These are phyloP conservation scores for Cromileptes altivelis DNA, from an alignment of 2,113 vertebrate species.

Conservation along the genomic window DNA sequence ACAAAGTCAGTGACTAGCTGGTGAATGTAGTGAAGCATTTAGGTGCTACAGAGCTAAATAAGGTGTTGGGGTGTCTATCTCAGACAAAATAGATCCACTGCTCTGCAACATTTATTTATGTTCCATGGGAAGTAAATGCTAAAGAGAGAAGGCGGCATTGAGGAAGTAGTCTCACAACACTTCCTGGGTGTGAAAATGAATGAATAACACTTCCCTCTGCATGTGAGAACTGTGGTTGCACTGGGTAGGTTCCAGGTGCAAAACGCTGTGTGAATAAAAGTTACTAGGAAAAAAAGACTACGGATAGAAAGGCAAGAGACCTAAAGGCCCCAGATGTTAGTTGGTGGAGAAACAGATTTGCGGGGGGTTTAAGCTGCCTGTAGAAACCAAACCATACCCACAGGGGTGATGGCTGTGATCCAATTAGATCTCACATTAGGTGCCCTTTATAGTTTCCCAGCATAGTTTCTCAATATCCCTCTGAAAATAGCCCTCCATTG, in stretches of 20 bases:
- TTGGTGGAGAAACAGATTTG: conserved; percentile 17
- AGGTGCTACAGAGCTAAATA: not conserved
- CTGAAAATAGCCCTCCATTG: conserved; percentile 65
- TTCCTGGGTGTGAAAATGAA: conserved; percentile 1
- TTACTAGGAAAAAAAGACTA: conserved; percentile 24
- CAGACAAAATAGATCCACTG: not conserved
- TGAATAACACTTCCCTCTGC: not conserved
- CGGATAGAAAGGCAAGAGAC: not conserved
- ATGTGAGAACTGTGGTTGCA: not conserved
- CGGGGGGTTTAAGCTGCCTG: conserved; percentile 15
- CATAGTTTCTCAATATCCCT: conserved; percentile 53
- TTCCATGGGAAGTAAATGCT: not conserved
- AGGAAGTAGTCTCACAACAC: not conserved
- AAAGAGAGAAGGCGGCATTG: not conserved
- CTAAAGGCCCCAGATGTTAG: conserved; percentile 16
- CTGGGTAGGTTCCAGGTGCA: not conserved
- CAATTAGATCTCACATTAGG: conserved; percentile 49
- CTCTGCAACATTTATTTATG: not conserved
- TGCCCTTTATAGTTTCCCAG: conserved; percentile 63
- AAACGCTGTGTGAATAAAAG: too few relatives aligned
- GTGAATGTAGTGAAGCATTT: too few relatives aligned
- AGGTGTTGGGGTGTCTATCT: not conserved
- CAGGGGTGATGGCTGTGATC: conserved; percentile 40
- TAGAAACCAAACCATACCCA: conserved; percentile 33
- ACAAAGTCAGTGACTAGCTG: too few relatives aligned